Evolutionary conservation across 1,140 invertebrate genomes (phyloP).

Genomic region (Drosophila kohkoa): DNA sequence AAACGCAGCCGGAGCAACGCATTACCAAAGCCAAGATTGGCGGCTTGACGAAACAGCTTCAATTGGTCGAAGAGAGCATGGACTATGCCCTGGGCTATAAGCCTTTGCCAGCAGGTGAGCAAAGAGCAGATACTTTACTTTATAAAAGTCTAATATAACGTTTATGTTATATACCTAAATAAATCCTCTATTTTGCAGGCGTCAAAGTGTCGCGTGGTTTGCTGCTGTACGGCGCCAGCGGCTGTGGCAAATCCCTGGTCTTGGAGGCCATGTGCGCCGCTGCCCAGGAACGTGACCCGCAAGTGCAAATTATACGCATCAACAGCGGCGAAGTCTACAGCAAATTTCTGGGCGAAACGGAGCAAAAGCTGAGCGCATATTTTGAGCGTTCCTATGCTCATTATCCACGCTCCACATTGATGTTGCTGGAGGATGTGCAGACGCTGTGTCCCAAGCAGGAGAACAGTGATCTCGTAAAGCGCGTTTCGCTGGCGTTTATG

Average conservation of each 20-base stretch:
- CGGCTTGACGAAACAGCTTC: conserved; percentile 62
- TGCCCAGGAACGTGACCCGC: conserved; percentile 71
- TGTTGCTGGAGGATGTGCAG: conserved; percentile 93
- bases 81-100: conserved; percentile 69
- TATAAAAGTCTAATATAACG: too few relatives aligned
- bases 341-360: conserved; percentile 90
- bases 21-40: conserved; percentile 68
- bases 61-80: conserved; percentile 70
- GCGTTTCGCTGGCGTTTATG: conserved; percentile 89
- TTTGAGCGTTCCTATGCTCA: conserved; percentile 89
- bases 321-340: conserved; percentile 89
- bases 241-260: conserved; percentile 95
- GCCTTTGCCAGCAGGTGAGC: conserved; percentile 52
- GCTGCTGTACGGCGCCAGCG: conserved; percentile 92
- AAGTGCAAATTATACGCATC: conserved; percentile 85
- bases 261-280: conserved; percentile 90
- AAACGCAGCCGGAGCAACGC: conserved; percentile 5
- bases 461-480: conserved; percentile 90
- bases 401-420: conserved; percentile 89
- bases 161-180: too few relatives aligned
- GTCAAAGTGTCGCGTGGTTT: conserved; percentile 89
- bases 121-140: background rate
- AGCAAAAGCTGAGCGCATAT: conserved; percentile 88
- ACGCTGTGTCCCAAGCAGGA: conserved; percentile 89
- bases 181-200: too few relatives aligned